Base-by-base conservation (phyloP, 2,113 vertebrate species). In the Carassius carassius region DNA sequence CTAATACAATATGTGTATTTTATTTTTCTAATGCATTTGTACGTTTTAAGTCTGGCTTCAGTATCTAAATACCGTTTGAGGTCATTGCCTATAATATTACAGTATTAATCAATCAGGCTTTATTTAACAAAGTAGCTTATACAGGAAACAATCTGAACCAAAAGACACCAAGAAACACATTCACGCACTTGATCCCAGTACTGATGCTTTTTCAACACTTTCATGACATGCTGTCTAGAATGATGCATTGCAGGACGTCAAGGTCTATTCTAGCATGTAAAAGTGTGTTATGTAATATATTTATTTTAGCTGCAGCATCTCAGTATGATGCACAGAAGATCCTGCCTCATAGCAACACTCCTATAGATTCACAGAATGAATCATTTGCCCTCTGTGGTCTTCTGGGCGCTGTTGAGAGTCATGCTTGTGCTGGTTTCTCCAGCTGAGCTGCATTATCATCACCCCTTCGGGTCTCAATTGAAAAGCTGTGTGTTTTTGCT, bases 281-380 rank as follows among this genome's bases (percentile, higher is more conserved):
- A 74, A 51, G 56, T 25, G 79, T 58, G 84, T 87, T 87, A 87
- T 72, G 78, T 74, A 89, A 89, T 79, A 65, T 82, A 84, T 87
- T 89, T 84, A 86, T 89, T 87, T 87, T 87, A 87, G 86, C 76
- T 81, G 72, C 81, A 86, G 81, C 81, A 78, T 73, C 60, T 77
- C 70, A 60, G 73, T 79, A 51, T 81, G 47, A 69, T 67, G 70
- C 56, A 4, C 78, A 69, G 60, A 86, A 79, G 81, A 86, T 87
- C 72, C 37, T 82, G 69, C 73, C 84, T 77, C 29, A 73, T 78
- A 83, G 84, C 81, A 84, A 83, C 65, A 84, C 81, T 29, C 60
- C 70, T 41, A 37, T 63, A 58, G 79, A 81, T 32, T 56, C 35
- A 76, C 41, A 82, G 29, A 82, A 60, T 73, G 75, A 75, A 74